These are phyloP conservation scores for Tyria jacobaeae DNA, from an alignment of 2,888 invertebrate species.

Conservation along the genomic window DNA sequence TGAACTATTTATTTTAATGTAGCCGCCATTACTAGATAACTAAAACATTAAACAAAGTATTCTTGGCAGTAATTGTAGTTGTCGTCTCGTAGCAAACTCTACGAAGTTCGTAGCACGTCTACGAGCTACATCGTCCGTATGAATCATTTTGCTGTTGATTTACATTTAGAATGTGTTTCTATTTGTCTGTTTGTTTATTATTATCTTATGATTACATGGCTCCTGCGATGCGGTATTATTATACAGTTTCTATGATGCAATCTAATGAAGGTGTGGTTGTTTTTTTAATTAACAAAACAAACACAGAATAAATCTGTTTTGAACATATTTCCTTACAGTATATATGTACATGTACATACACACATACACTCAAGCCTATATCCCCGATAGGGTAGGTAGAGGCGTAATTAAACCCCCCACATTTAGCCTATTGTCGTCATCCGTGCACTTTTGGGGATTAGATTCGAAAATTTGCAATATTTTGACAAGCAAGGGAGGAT, in stretches of 20 bases:
- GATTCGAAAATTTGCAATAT: too few relatives aligned
- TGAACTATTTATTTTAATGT: neutral
- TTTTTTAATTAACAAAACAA: neutral
- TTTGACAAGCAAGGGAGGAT: too few relatives aligned
- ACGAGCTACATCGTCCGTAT: constrained; percentile 30
- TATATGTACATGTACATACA: too few relatives aligned
- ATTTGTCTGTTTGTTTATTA: constrained; percentile 23
- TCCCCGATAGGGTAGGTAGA: too few relatives aligned
- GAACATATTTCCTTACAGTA: too few relatives aligned
- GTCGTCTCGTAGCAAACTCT: constrained; percentile 35
- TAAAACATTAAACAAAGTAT: constrained; percentile 11
- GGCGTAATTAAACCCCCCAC: too few relatives aligned
- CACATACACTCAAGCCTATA: too few relatives aligned
- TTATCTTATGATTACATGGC: constrained; percentile 15
- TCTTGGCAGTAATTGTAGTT: constrained; percentile 10
- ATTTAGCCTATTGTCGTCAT: too few relatives aligned
- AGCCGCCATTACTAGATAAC: neutral
- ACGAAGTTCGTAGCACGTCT: constrained; percentile 43
- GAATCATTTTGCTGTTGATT: constrained; percentile 19
- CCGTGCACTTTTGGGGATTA: too few relatives aligned
- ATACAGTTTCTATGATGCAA: constrained; percentile 1
- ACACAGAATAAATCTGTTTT: neutral
- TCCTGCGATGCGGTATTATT: neutral
- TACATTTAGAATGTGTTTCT: constrained; percentile 21
- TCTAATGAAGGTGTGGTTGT: neutral